phyloP scores from a whole-genome alignment of 2,888 invertebrate species.

The Lasius platythorax region DNA sequence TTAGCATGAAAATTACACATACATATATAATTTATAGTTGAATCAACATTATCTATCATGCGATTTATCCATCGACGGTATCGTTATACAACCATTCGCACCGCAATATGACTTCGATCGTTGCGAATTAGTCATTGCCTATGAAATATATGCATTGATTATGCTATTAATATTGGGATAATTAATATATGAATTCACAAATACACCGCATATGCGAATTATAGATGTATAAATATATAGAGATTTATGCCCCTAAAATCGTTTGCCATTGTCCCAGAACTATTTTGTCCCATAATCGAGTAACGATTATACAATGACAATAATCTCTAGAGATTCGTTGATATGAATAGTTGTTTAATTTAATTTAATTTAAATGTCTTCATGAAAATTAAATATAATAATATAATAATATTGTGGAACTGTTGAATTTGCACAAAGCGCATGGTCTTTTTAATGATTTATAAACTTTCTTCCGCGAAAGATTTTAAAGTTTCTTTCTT shows the following conservation, averaged over 20 bases:
- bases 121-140: constrained; percentile 42
- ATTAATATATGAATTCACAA: constrained; percentile 48
- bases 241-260: background rate
- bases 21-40: constrained; percentile 48
- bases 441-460: constrained; percentile 19
- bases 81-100: background rate
- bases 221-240: background rate
- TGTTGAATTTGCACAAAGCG: constrained; percentile 1
- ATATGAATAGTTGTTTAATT: background rate
- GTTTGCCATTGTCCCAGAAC: background rate
- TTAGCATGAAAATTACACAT: constrained; percentile 50
- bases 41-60: constrained; percentile 44
- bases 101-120: constrained; percentile 49
- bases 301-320: constrained; percentile 8
- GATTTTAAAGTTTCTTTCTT: constrained; percentile 22
- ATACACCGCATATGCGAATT: constrained; percentile 11
- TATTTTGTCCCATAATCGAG: background rate
- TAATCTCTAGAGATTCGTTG: constrained; percentile 20
- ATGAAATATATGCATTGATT: constrained; percentile 36
- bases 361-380: constrained; percentile 16
- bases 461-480: constrained; percentile 15
- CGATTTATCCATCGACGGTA: constrained; percentile 47
- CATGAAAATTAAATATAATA: background rate
- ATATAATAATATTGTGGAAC: background rate
- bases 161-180: constrained; percentile 51